Evolutionary conservation across 2,888 invertebrate genomes (phyloP).

Genomic region (Agrochola lota): DNA sequence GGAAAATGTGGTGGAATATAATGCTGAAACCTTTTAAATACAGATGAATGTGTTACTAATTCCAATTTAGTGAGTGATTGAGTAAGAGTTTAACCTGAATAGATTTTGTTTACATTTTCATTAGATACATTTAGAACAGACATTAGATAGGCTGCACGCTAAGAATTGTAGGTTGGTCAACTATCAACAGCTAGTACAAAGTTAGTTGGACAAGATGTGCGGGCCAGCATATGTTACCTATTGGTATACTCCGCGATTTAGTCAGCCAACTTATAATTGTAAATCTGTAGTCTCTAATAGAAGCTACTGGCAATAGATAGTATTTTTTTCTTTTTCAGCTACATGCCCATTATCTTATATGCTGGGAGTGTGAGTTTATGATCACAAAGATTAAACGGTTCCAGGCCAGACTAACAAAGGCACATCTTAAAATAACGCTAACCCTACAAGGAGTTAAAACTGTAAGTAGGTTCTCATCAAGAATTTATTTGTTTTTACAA

Average conservation of each 20-base stretch:
- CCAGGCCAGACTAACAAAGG: slow-evolving; percentile 18
- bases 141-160: not conserved
- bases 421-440: slow-evolving; percentile 5
- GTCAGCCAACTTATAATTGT: no score
- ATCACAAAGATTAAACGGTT: slow-evolving; percentile 12
- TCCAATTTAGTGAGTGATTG: not conserved
- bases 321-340: not conserved
- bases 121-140: not conserved
- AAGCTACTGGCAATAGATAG: not conserved
- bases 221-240: no score
- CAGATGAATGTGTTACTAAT: not conserved
- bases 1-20: not conserved
- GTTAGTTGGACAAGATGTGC: no score
- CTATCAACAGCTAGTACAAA: no score
- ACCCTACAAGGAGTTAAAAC: slow-evolving; percentile 12
- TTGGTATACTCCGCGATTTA: no score
- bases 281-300: no score
- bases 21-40: not conserved
- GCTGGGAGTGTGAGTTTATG: slow-evolving; percentile 34
- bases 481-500: not conserved
- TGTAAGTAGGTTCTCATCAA: slow-evolving; percentile 23
- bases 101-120: slow-evolving; percentile 1
- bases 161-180: no score
- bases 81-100: not conserved
- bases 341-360: not conserved